A percentile compares a stretch with the other conserved stretches of the same genome.
Evolutionary conservation across 1,140 invertebrate genomes (phyloP).

Genomic region (Eumeta japonica): DNA sequence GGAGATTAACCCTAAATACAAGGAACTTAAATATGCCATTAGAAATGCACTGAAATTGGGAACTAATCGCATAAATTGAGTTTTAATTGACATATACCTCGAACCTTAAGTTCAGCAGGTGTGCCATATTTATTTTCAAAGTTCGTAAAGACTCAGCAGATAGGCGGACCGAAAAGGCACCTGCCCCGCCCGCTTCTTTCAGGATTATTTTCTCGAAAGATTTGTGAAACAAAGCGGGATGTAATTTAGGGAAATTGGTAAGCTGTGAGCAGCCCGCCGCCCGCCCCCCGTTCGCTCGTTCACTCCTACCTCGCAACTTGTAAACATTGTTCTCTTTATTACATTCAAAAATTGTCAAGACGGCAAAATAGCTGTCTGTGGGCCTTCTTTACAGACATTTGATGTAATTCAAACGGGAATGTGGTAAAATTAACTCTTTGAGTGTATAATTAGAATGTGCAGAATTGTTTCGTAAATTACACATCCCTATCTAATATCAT

Average conservation of each 20-base stretch:
- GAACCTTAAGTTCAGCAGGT: no score
- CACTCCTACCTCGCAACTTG: conserved; percentile 11
- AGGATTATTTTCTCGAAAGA: conserved; percentile 20
- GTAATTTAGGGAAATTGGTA: conserved; percentile 29
- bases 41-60: no score
- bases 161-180: conserved; percentile 9
- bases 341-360: conserved; percentile 19
- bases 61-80: no score
- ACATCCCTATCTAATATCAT: background rate
- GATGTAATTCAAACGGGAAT: background rate
- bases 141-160: conserved; percentile 11
- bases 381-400: background rate
- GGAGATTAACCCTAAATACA: no score
- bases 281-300: conserved; percentile 7
- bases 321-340: conserved; percentile 20
- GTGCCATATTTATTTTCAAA: conserved; percentile 17
- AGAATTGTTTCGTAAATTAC: background rate
- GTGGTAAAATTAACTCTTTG: background rate
- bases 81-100: no score
- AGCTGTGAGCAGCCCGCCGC: conserved; percentile 6
- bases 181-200: conserved; percentile 14
- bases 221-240: conserved; percentile 33
- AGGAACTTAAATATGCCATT: no score
- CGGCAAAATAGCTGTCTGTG: background rate
- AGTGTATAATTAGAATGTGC: background rate